phyloP scores from a whole-genome alignment of 2,888 invertebrate species.

The Cerastis leucographa region DNA sequence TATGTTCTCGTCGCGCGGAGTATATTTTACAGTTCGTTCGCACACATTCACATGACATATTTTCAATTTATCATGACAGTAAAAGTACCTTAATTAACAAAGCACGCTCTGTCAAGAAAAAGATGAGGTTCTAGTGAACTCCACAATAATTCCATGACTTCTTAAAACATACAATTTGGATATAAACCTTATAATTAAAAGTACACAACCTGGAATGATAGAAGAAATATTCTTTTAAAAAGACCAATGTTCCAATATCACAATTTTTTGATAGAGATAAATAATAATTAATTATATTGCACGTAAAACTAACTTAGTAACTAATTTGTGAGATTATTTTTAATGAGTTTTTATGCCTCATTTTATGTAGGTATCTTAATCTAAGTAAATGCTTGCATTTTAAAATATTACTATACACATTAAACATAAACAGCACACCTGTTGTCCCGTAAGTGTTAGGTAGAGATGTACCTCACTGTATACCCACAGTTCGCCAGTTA shows the following conservation, averaged over 20 bases:
- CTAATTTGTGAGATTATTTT: slow-evolving; percentile 71
- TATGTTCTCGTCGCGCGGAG: too few species aligned
- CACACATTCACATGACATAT: neutral
- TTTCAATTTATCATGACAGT: neutral
- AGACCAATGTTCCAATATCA: slow-evolving; percentile 80
- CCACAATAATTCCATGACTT: slow-evolving; percentile 6
- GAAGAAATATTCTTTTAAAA: slow-evolving; percentile 78
- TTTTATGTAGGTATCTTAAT: slow-evolving; percentile 2
- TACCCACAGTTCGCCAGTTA: neutral
- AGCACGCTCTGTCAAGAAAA: neutral
- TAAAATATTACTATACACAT: neutral
- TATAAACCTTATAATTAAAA: slow-evolving; percentile 47
- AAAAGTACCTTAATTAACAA: neutral
- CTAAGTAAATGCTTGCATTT: slow-evolving; percentile 46
- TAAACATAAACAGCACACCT: neutral
- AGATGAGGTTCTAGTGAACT: slow-evolving; percentile 1
- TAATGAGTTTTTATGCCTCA: slow-evolving; percentile 43
- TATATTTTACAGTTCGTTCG: neutral
- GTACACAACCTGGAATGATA: slow-evolving; percentile 84
- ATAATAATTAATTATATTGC: slow-evolving; percentile 68
- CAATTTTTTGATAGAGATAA: slow-evolving; percentile 70
- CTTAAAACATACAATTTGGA: slow-evolving; percentile 39
- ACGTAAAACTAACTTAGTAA: slow-evolving; percentile 64
- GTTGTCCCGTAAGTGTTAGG: neutral
- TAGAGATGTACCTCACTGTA: neutral